Percentiles rank a stretch among this genome's conserved stretches.
These are phyloP conservation scores for Panzeria rudis DNA, from an alignment of 2,888 invertebrate genomes.

Conservation along the genomic window DNA sequence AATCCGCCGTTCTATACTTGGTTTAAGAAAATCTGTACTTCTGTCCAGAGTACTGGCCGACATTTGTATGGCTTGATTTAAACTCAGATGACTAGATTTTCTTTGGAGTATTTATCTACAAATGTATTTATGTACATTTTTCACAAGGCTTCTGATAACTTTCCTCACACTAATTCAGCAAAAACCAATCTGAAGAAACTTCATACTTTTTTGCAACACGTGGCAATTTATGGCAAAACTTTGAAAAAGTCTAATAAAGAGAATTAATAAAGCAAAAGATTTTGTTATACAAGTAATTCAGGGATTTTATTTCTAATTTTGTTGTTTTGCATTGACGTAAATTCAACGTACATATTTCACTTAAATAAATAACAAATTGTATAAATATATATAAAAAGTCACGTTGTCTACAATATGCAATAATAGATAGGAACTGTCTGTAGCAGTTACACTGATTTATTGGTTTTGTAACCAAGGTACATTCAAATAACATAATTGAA, in stretches of 20 bases:
- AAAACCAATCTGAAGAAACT: background rate
- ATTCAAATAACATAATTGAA: background rate
- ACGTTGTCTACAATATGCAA: conserved; percentile 38
- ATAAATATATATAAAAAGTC: conserved; percentile 36
- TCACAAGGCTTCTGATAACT: too few species aligned
- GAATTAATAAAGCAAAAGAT: background rate
- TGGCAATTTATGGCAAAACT: background rate
- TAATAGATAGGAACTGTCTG: conserved; percentile 2
- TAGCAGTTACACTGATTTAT: background rate
- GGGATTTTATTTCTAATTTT: background rate
- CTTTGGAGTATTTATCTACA: too few species aligned
- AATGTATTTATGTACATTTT: too few species aligned
- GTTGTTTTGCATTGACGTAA: conserved; percentile 48
- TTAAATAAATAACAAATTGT: conserved; percentile 44
- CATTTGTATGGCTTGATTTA: too few species aligned
- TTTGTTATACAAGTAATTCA: background rate
- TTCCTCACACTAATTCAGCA: too few species aligned
- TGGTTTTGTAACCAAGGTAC: background rate
- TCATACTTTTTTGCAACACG: too few species aligned
- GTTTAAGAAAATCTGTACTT: too few species aligned
- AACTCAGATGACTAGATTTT: too few species aligned
- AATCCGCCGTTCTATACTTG: too few species aligned
- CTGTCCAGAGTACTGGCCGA: too few species aligned
- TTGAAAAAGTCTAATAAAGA: background rate
- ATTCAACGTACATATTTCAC: conserved; percentile 36